Conservation (phyloP, 1,140 invertebrate genomes). For the Rhagoletis pomonella region DNA sequence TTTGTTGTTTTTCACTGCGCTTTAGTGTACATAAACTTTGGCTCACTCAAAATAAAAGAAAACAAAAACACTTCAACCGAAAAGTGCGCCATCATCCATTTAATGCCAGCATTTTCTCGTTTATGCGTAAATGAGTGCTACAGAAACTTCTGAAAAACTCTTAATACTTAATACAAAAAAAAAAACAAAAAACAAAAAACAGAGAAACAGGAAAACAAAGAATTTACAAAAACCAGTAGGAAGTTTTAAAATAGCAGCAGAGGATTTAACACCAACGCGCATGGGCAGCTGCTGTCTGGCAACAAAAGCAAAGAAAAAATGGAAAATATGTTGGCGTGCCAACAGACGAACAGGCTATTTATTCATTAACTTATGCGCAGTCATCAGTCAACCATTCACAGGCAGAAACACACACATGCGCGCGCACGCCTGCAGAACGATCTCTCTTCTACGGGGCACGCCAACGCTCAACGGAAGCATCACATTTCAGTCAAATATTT, state of each 20-base stretch:
- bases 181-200: slow-evolving; percentile 11
- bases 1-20: too few relatives aligned
- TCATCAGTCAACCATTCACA: not conserved
- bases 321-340: not conserved
- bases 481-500: not conserved
- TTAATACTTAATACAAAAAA: not conserved
- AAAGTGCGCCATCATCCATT: slow-evolving; percentile 45
- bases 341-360: slow-evolving; percentile 16
- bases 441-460: not conserved
- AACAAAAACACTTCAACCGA: not conserved
- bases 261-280: slow-evolving; percentile 12
- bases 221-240: not conserved
- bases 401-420: not conserved
- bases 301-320: not conserved
- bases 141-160: not conserved
- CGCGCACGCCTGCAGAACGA: not conserved
- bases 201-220: not conserved
- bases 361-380: slow-evolving; percentile 23
- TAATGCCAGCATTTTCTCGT: slow-evolving; percentile 29
- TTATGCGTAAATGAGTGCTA: slow-evolving; percentile 13
- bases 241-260: not conserved
- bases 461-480: not conserved
- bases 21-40: too few relatives aligned
- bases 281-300: not conserved
- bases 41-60: not conserved